phyloP scores from a whole-genome alignment of 2,797 vertebrate genomes.

The Morelia viridis region DNA sequence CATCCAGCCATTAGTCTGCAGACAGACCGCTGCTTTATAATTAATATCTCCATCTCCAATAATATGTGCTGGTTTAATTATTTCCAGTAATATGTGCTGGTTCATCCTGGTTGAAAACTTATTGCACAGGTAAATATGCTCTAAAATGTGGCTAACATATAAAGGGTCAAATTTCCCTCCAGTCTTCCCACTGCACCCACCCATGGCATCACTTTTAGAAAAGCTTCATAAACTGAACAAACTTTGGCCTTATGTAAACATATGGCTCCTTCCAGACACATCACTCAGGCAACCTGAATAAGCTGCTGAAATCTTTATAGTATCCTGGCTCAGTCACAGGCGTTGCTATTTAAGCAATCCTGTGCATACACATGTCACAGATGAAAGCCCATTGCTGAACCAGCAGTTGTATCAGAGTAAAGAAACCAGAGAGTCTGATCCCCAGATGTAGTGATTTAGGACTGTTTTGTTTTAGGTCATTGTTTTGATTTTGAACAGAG shows the following conservation, averaged over 20 bases:
- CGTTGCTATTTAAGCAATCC: slow-evolving; percentile 8
- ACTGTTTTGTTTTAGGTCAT: not conserved
- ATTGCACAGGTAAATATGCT: not conserved
- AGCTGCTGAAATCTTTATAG: slow-evolving; percentile 31
- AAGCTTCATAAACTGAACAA: slow-evolving; percentile 26
- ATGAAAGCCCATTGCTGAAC: slow-evolving; percentile 5
- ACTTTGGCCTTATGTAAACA: slow-evolving; percentile 21
- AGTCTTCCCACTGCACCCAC: not conserved
- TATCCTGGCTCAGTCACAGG: slow-evolving; percentile 9
- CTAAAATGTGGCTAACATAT: not conserved
- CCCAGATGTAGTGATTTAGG: slow-evolving; percentile 9
- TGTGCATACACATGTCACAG: not conserved
- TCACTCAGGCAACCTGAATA: slow-evolving; percentile 22
- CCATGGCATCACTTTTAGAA: slow-evolving; percentile 18
- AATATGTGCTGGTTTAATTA: no score
- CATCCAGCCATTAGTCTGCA: not conserved
- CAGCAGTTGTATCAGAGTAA: not conserved
- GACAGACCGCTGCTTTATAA: not conserved
- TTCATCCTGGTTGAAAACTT: not conserved
- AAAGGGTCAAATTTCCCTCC: not conserved
- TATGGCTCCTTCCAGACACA: slow-evolving; percentile 22
- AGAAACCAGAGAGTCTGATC: slow-evolving; percentile 5
- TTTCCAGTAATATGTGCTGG: no score
- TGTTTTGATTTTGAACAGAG: slow-evolving; percentile 12
- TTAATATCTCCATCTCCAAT: not conserved